phyloP scores from a whole-genome alignment of 2,113 vertebrate genomes.

The Dromaius novaehollandiae region DNA sequence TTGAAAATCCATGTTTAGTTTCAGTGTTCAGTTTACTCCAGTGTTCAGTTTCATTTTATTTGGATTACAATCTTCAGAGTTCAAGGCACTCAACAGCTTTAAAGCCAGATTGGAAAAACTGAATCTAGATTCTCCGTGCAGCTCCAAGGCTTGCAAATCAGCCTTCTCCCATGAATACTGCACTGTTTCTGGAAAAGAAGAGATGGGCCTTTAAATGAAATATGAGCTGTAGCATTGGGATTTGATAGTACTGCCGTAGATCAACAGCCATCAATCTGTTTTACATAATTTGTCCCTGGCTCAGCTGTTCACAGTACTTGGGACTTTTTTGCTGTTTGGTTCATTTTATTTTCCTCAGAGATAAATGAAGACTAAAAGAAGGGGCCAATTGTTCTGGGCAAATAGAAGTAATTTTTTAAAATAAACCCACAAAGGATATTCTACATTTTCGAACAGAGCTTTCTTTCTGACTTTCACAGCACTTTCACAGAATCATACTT shows the following conservation, averaged over 20 bases:
- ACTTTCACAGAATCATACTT: not conserved
- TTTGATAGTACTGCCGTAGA: conserved; percentile 32
- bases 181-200: conserved; percentile 36
- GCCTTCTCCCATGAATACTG: conserved; percentile 28
- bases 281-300: conserved; percentile 65
- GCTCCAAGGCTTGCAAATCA: conserved; percentile 15
- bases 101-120: conserved; percentile 19
- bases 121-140: conserved; percentile 11
- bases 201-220: conserved; percentile 45
- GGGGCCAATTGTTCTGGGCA: conserved; percentile 38
- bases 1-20: not conserved
- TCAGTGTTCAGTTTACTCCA: not conserved
- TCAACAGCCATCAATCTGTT: conserved; percentile 63
- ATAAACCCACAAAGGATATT: not conserved
- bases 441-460: not conserved
- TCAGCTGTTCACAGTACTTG: conserved; percentile 51
- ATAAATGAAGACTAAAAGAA: conserved; percentile 57
- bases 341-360: conserved; percentile 55
- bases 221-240: conserved; percentile 38
- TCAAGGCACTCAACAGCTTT: conserved; percentile 4
- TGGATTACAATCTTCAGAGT: not conserved
- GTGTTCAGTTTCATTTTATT: not conserved
- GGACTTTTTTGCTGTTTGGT: conserved; percentile 44
- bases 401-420: conserved; percentile 25
- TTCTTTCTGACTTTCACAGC: not conserved